Evolutionary conservation across 2,888 invertebrate genomes (phyloP).

Genomic region (Erpobdella octoculata): DNA sequence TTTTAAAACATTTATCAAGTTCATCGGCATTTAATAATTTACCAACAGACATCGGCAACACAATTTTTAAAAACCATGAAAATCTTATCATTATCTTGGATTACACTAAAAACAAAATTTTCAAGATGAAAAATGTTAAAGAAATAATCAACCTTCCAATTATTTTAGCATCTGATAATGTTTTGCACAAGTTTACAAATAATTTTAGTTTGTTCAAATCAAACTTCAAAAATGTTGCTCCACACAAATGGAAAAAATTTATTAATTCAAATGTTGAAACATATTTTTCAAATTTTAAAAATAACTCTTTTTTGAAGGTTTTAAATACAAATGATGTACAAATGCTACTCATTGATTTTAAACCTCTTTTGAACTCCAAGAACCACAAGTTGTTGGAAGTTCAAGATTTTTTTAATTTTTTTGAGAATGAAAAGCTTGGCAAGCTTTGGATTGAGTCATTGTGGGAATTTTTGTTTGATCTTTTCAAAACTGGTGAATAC

Average conservation of each 20-base stretch:
- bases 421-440: neutral
- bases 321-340: neutral
- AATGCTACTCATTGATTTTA: neutral
- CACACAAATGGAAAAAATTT: constrained; percentile 1
- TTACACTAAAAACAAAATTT: neutral
- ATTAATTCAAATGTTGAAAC: constrained; percentile 8
- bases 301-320: neutral
- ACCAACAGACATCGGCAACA: neutral
- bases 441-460: constrained; percentile 3
- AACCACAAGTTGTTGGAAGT: neutral
- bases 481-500: too few species aligned
- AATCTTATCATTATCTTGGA: neutral
- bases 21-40: neutral
- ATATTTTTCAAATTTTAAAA: neutral
- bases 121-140: too few species aligned
- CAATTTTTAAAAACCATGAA: neutral
- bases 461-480: neutral
- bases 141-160: neutral
- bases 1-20: neutral
- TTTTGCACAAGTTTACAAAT: neutral
- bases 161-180: neutral
- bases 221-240: neutral
- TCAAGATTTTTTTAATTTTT: neutral
- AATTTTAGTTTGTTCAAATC: neutral
- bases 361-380: neutral